phyloP scores from a whole-genome alignment of 2,888 invertebrate genomes.

The Aphidius colemani region DNA sequence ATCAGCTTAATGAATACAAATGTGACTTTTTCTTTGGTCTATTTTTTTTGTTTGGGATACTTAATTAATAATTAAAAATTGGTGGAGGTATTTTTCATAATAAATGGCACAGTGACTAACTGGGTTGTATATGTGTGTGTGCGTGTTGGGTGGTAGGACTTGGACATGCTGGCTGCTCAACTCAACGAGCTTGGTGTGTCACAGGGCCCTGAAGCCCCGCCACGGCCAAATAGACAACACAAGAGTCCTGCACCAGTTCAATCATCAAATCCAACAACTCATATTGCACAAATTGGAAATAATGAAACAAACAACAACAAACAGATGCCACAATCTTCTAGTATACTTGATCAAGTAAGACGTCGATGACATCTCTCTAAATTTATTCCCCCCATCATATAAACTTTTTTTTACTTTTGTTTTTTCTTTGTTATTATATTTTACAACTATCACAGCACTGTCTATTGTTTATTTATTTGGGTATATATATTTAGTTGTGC shows the following conservation, averaged over 20 bases:
- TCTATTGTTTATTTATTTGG: too few species aligned
- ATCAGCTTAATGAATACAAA: too few species aligned
- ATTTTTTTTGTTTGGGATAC: too few species aligned
- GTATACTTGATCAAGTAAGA: slow-evolving; percentile 57
- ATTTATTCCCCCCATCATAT: too few species aligned
- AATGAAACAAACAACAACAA: slow-evolving; percentile 57
- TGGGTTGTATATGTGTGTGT: slow-evolving; percentile 51
- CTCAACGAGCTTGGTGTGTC: slow-evolving; percentile 89
- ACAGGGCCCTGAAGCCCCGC: slow-evolving; percentile 74
- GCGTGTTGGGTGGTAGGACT: slow-evolving; percentile 73
- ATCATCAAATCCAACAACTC: slow-evolving; percentile 43
- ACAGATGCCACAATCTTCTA: slow-evolving; percentile 55
- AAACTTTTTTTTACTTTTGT: too few species aligned
- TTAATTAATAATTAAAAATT: slow-evolving; percentile 16
- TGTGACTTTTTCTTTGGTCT: too few species aligned
- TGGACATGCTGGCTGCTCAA: slow-evolving; percentile 95
- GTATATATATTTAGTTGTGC: too few species aligned
- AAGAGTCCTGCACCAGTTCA: slow-evolving; percentile 48
- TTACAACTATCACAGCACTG: too few species aligned
- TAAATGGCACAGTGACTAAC: slow-evolving; percentile 48
- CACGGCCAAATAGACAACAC: slow-evolving; percentile 62
- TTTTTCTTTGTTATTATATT: too few species aligned
- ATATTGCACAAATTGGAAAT: slow-evolving; percentile 48
- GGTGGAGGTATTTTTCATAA: slow-evolving; percentile 26
- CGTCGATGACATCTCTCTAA: slow-evolving; percentile 6